phyloP scores from a whole-genome alignment of 2,888 invertebrate genomes.

The Leucophora obtusa region DNA sequence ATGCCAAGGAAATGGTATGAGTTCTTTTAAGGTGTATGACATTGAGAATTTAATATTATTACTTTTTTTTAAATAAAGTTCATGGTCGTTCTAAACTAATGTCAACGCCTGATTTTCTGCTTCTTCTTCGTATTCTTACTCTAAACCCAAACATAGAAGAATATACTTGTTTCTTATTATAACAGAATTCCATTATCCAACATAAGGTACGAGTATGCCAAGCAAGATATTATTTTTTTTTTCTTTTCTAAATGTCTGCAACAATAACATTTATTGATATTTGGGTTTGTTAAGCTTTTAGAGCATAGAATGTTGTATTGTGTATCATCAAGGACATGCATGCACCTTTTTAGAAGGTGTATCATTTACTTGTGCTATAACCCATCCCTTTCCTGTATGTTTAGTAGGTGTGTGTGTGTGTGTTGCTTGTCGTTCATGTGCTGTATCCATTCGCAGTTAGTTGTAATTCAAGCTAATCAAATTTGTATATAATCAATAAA shows the following conservation, averaged over 20 bases:
- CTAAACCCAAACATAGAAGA: background rate
- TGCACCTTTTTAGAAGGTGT: background rate
- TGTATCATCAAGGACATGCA: constrained; percentile 21
- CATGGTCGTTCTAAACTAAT: constrained; percentile 48
- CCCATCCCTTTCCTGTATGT: background rate
- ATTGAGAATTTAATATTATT: constrained; percentile 29
- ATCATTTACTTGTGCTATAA: background rate
- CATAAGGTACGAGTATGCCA: no score
- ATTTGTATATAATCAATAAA: constrained; percentile 30
- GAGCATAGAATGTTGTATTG: background rate
- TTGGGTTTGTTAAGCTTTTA: constrained; percentile 10
- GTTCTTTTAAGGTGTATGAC: constrained; percentile 30
- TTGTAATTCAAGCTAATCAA: constrained; percentile 28
- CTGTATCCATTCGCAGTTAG: background rate
- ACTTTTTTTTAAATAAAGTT: constrained; percentile 12
- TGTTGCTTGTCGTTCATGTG: background rate
- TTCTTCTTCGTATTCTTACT: background rate
- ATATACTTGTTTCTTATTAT: background rate
- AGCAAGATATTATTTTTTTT: background rate
- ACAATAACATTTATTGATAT: background rate
- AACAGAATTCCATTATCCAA: background rate
- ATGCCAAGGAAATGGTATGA: background rate
- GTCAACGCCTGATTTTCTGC: constrained; percentile 42
- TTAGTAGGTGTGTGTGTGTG: constrained; percentile 14
- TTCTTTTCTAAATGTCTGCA: constrained; percentile 12